Base-by-base conservation (phyloP, 2,113 vertebrate species). In the Talpa occidentalis region DNA sequence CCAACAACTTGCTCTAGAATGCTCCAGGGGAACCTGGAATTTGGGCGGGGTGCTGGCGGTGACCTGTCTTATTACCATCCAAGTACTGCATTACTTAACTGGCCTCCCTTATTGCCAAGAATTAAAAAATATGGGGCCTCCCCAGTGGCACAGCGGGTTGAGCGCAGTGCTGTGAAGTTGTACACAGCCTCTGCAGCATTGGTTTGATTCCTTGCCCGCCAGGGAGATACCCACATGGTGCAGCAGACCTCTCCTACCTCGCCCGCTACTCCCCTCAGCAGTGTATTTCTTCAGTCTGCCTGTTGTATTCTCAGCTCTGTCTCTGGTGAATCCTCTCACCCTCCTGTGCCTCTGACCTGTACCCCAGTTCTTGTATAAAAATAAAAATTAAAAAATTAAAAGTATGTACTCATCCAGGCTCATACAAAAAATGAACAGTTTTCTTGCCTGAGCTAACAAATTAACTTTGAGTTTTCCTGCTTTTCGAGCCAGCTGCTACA, bases 401-500 rank as follows among this genome's bases (percentile, higher is more conserved):
- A n/a, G n/a, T n/a, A 56, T 22, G 14, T n/a, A 56, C n/a, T 82
- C 26, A 32, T 35, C 56, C 44, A 72, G 40, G 28, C 89, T 95
- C n/a, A 15, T 44, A n/a, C 22, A 14, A 54, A 19, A 90, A 87
- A 74, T 26, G 42, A 96, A 40, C 56, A 60, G 42, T 49, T 76
- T 88, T 94, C 72, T 52, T 84, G 78, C 47, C 78, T 56, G 19
- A 77, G 8, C 24, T 74, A 44, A 88, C 35, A 91, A 74, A 77
- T 60, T 79, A 72, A 62, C 72, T 84, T 42, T 54, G 6, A 2
- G n/a, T 1, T 28, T 21, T 67, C 73, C 88, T 70, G 72, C 44
- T 72, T 88, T 91, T 54, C 82, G 64, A 96, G 79, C 66, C 78
- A 42, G 94, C 88, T 90, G 91, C 94, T 91, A 0, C 22, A 21